These are phyloP conservation scores for Epistrophe eligans DNA, from an alignment of 2,888 invertebrate species.

Conservation along the genomic window DNA sequence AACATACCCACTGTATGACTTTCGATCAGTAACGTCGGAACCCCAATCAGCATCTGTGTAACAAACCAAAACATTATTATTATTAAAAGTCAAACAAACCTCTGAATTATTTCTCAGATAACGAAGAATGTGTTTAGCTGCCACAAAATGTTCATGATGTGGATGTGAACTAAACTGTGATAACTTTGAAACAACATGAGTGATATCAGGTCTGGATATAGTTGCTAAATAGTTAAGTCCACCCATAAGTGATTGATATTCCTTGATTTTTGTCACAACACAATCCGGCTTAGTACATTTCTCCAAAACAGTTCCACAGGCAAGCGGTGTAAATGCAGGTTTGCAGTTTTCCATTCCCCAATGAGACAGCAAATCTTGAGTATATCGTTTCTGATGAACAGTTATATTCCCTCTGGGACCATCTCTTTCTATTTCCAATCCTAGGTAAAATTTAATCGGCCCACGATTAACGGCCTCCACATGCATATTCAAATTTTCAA, in stretches of 20 bases:
- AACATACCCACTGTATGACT: too few relatives aligned
- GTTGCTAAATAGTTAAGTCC: slow-evolving; percentile 11
- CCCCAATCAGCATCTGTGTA: too few relatives aligned
- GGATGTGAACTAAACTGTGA: slow-evolving; percentile 52
- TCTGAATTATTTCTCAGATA: slow-evolving; percentile 49
- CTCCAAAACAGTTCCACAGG: slow-evolving; percentile 54
- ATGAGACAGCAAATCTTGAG: neutral
- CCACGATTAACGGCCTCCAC: slow-evolving; percentile 54
- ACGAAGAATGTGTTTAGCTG: slow-evolving; percentile 68
- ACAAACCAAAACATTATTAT: slow-evolving; percentile 47
- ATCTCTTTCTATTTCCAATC: neutral
- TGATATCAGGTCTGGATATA: slow-evolving; percentile 6
- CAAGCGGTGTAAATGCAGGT: slow-evolving; percentile 48
- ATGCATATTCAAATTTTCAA: neutral
- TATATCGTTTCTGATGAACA: neutral
- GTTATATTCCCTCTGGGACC: neutral
- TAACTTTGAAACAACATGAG: slow-evolving; percentile 2
- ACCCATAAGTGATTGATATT: slow-evolving; percentile 22
- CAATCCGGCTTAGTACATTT: slow-evolving; percentile 39
- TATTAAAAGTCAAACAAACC: slow-evolving; percentile 31
- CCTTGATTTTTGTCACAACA: neutral
- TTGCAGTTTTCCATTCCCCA: slow-evolving; percentile 59
- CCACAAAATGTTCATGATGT: slow-evolving; percentile 66
- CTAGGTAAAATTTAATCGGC: neutral
- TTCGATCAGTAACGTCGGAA: neutral